Evolutionary conservation across 2,797 vertebrate genomes (phyloP).

Genomic region (Alauda arvensis): DNA sequence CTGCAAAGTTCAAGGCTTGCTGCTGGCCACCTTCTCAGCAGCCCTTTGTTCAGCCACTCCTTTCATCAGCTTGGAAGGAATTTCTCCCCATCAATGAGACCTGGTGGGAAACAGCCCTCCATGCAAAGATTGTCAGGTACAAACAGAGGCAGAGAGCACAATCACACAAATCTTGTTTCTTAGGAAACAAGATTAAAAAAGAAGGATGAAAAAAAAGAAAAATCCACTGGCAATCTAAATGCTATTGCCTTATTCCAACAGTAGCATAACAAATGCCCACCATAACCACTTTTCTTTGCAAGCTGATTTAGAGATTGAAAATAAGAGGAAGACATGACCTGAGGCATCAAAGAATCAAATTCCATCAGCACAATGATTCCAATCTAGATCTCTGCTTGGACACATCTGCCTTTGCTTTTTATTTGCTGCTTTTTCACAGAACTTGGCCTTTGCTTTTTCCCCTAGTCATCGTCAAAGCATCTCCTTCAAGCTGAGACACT

Average conservation of each 20-base stretch:
- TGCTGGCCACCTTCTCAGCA: neutral
- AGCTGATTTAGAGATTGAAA: constrained; percentile 18
- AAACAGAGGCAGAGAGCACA: neutral
- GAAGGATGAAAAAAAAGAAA: neutral
- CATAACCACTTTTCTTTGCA: constrained; percentile 7
- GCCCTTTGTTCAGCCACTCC: neutral
- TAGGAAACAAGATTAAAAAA: constrained; percentile 35
- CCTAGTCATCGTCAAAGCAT: neutral
- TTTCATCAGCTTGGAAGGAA: neutral
- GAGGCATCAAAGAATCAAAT: constrained; percentile 31
- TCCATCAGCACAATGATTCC: constrained; percentile 4
- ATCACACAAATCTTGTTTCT: constrained; percentile 14
- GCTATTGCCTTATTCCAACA: neutral
- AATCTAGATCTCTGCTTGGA: neutral
- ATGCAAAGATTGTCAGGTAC: neutral
- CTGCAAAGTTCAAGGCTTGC: neutral
- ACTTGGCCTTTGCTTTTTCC: neutral
- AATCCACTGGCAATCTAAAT: neutral
- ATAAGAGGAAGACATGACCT: neutral
- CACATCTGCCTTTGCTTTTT: constrained; percentile 17
- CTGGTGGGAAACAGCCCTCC: neutral
- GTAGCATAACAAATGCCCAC: constrained; percentile 9
- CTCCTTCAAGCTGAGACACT: neutral
- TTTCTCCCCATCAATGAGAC: neutral
- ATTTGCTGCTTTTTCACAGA: neutral